Base-by-base conservation (phyloP, 2,888 invertebrate genomes). In the Cerastis leucographa region DNA sequence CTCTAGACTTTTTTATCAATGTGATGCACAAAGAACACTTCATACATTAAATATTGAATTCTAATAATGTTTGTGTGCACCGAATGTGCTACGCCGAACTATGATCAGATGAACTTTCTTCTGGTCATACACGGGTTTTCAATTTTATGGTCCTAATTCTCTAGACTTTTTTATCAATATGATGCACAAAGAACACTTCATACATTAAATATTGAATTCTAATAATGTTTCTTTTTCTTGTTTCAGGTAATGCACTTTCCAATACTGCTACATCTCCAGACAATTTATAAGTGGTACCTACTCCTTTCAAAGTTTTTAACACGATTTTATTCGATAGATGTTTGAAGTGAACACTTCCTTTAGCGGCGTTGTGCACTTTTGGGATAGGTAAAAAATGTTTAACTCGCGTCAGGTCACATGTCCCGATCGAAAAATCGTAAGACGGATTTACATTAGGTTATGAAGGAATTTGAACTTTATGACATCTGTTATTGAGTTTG, bases 181-280 rank as follows among this genome's bases (percentile, higher is more conserved):
- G 2, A 22, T 67, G n/a, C 68, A 8, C 17, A 35, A 46, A 69
- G 3, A 71, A 46, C 35, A 19, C 1, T 25, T 35, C 12, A 19
- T 74, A 2, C 22, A 6, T 64, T n/a, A 8, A 5, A 25, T 17
- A 3, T 69, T 49, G 1, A 22, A 29, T 29, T 44, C 8, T 61
- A 49, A 78, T 25, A 0, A 40, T 19, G 22, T 70, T 19, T n/a
- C 61, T 67, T 12, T n/a, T 54, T 71, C n/a, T 62, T 77, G 29
- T 83, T 83, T 54, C 85, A 83, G 83, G 83, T 83, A 83, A 84
- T 46, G 22, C 70, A 65, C 49, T 51, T 61, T 4, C 17, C 19
- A 35, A 51, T 44, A 51, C 42, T 59, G 12, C 19, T 65, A 7
- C 72, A 49, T 29, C n/a, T 35, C 1, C 1, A 11, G 14, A 2